These are phyloP conservation scores for Artibeus jamaicensis DNA, from an alignment of 2,797 vertebrate species.

Conservation along the genomic window DNA sequence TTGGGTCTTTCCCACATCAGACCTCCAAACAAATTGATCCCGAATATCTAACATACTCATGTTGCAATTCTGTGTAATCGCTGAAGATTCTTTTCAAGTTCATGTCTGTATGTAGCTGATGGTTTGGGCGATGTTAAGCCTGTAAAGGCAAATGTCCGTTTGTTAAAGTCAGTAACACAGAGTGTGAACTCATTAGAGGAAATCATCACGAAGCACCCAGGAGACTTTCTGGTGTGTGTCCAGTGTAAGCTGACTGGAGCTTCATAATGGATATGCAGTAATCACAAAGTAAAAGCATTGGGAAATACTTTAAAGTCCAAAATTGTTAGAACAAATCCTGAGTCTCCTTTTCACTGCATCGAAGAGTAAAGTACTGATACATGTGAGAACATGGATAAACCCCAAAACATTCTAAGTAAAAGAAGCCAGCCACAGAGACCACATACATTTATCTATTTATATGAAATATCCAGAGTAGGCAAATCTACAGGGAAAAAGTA, in stretches of 20 bases:
- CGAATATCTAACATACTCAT: slow-evolving; percentile 3
- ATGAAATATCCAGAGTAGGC: not conserved
- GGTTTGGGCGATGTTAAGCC: not conserved
- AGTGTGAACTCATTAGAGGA: not conserved
- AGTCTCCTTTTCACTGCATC: not conserved
- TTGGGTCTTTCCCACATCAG: not conserved
- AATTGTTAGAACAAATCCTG: not conserved
- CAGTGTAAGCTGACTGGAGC: too few species aligned
- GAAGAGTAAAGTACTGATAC: not conserved
- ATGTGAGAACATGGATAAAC: not conserved
- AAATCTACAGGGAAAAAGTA: not conserved
- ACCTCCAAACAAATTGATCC: slow-evolving; percentile 22
- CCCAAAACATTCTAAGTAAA: not conserved
- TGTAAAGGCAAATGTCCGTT: not conserved
- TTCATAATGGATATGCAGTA: not conserved
- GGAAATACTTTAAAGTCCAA: not conserved
- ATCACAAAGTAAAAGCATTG: not conserved
- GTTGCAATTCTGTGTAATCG: not conserved
- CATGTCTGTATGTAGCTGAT: not conserved
- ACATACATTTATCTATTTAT: not conserved
- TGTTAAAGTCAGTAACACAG: not conserved
- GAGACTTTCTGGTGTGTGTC: not conserved
- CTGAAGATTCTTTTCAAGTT: slow-evolving; percentile 34
- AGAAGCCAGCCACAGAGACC: not conserved
- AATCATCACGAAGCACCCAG: not conserved